phyloP scores from a whole-genome alignment of 1,140 invertebrate species.

The Ganaspis sp. region DNA sequence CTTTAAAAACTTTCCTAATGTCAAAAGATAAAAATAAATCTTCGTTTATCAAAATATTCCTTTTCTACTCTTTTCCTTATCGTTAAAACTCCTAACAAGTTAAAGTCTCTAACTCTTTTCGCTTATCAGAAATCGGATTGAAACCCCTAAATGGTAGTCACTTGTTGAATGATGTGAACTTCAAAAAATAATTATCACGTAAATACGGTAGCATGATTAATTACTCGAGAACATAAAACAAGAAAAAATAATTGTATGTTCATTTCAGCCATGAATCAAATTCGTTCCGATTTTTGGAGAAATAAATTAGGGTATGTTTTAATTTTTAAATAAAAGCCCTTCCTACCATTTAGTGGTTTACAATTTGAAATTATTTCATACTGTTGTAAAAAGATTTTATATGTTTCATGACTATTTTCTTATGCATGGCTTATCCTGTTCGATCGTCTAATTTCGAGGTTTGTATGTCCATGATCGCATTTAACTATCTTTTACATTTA shows the following conservation, averaged over 20 bases:
- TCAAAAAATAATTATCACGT: neutral
- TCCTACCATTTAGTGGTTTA: slow-evolving; percentile 4
- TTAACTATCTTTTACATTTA: neutral
- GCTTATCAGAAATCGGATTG: neutral
- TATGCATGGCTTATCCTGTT: slow-evolving; percentile 39
- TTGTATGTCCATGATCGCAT: slow-evolving; percentile 31
- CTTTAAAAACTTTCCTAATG: too few species aligned
- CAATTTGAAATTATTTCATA: neutral
- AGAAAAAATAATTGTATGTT: neutral
- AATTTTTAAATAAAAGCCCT: neutral
- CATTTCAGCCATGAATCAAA: slow-evolving; percentile 21
- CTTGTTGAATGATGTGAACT: neutral
- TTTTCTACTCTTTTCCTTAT: neutral
- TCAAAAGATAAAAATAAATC: too few species aligned
- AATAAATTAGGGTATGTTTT: slow-evolving; percentile 22
- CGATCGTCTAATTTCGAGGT: slow-evolving; percentile 37
- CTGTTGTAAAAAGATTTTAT: neutral
- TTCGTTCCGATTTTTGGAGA: slow-evolving; percentile 11
- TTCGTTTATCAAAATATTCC: too few species aligned
- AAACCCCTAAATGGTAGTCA: slow-evolving; percentile 18
- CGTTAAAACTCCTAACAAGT: too few species aligned
- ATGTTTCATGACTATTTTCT: slow-evolving; percentile 33
- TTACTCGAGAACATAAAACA: neutral
- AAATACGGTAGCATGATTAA: neutral
- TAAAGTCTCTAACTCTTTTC: neutral